Conservation (phyloP, 2,797 vertebrate genomes). For the Ctenosaura bakeri region DNA sequence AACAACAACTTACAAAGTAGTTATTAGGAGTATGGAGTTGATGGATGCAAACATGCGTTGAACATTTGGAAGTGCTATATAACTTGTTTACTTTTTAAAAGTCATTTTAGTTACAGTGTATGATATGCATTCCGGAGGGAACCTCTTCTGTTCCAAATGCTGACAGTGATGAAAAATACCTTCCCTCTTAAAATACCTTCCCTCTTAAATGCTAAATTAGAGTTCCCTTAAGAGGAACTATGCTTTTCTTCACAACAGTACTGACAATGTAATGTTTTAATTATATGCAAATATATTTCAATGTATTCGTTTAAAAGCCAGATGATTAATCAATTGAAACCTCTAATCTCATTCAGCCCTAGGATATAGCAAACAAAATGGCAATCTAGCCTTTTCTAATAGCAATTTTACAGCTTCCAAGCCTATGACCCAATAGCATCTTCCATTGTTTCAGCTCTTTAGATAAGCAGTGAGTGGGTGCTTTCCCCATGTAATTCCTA, state of each 20-base stretch:
- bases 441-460: constrained; percentile 69
- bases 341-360: constrained; percentile 20
- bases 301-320: constrained; percentile 2
- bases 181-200: too few species aligned
- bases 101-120: background rate
- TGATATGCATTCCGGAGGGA: background rate
- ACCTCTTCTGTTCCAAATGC: background rate
- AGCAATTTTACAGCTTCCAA: constrained; percentile 65
- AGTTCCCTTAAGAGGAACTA: background rate
- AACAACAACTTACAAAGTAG: background rate
- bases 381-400: constrained; percentile 64
- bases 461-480: constrained; percentile 63
- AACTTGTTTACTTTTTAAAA: background rate
- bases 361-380: constrained; percentile 55
- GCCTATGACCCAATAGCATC: constrained; percentile 66
- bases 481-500: constrained; percentile 70
- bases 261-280: background rate
- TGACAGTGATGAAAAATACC: background rate
- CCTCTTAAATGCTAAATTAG: background rate
- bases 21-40: background rate
- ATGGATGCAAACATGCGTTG: background rate
- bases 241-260: background rate
- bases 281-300: constrained; percentile 10
- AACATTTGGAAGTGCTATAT: background rate
- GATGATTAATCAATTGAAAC: constrained; percentile 12